These are phyloP conservation scores for Barypeithes pellucidus DNA, from an alignment of 2,888 invertebrate species.

Conservation along the genomic window DNA sequence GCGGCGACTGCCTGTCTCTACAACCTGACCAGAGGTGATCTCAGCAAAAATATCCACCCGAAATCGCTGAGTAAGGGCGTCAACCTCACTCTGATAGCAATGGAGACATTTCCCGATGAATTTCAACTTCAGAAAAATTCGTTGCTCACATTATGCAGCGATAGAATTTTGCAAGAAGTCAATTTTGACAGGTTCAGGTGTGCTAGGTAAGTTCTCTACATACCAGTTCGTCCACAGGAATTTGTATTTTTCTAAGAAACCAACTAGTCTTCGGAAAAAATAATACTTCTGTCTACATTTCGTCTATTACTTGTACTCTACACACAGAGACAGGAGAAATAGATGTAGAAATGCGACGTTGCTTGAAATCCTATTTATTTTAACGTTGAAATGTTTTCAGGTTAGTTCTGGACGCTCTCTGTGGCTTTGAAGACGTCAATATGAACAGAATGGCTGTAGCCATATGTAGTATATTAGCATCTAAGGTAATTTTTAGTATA, in stretches of 20 bases:
- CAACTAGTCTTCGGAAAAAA: too few species aligned
- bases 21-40: slow-evolving; percentile 79
- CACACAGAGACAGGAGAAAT: too few species aligned
- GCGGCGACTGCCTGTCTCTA: slow-evolving; percentile 84
- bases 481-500: slow-evolving; percentile 66
- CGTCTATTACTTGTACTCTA: too few species aligned
- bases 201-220: slow-evolving; percentile 72
- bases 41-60: slow-evolving; percentile 78
- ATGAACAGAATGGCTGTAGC: slow-evolving; percentile 87
- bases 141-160: slow-evolving; percentile 82
- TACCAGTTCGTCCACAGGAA: too few species aligned
- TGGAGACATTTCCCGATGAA: slow-evolving; percentile 79
- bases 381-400: slow-evolving; percentile 17
- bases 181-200: slow-evolving; percentile 76
- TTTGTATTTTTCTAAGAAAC: too few species aligned
- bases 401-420: slow-evolving; percentile 81
- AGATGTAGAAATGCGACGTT: too few species aligned
- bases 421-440: slow-evolving; percentile 78
- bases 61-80: slow-evolving; percentile 76
- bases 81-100: slow-evolving; percentile 77
- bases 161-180: slow-evolving; percentile 83
- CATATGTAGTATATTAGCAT: slow-evolving; percentile 81
- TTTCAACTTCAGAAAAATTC: slow-evolving; percentile 83
- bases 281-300: too few species aligned
- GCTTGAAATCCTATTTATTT: too few species aligned